A percentile compares a stretch with the other conserved stretches of the same genome.
phyloP scores from a whole-genome alignment of 2,888 invertebrate species.

The Parascotia fuliginaria region DNA sequence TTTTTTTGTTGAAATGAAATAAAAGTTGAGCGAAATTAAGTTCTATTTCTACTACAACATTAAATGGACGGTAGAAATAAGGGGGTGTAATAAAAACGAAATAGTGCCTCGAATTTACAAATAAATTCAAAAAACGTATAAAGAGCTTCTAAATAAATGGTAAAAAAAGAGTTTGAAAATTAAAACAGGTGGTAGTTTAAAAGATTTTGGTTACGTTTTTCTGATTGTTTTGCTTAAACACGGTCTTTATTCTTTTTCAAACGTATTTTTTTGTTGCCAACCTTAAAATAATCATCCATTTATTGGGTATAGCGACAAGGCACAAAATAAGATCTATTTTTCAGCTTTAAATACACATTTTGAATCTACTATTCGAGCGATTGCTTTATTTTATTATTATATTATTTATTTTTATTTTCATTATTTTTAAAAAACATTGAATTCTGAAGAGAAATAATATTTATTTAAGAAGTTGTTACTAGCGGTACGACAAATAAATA shows the following conservation, averaged over 20 bases:
- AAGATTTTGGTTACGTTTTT: too few species aligned
- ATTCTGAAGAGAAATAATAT: conserved; percentile 27
- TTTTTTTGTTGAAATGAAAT: conserved; percentile 15
- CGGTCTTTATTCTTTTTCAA: too few species aligned
- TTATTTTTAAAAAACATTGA: conserved; percentile 23
- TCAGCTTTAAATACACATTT: not conserved
- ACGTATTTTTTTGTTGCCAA: too few species aligned
- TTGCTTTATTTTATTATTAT: not conserved
- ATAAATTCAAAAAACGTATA: too few species aligned
- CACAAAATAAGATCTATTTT: too few species aligned
- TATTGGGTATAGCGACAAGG: too few species aligned
- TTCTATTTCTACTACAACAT: conserved; percentile 73
- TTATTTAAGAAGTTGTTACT: conserved; percentile 62
- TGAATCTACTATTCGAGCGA: not conserved
- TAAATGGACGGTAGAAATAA: conserved; percentile 81
- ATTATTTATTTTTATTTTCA: conserved; percentile 16
- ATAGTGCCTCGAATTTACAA: too few species aligned
- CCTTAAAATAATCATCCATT: too few species aligned
- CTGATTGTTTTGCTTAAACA: too few species aligned
- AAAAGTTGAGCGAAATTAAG: conserved; percentile 40
- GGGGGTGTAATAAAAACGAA: conserved; percentile 38
- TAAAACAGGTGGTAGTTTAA: too few species aligned
- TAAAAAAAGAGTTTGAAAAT: too few species aligned
- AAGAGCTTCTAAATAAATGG: too few species aligned
- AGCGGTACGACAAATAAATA: conserved; percentile 74